These are phyloP conservation scores for Tragelaphus imberbis DNA, from an alignment of 2,113 vertebrate genomes.

Conservation along the genomic window DNA sequence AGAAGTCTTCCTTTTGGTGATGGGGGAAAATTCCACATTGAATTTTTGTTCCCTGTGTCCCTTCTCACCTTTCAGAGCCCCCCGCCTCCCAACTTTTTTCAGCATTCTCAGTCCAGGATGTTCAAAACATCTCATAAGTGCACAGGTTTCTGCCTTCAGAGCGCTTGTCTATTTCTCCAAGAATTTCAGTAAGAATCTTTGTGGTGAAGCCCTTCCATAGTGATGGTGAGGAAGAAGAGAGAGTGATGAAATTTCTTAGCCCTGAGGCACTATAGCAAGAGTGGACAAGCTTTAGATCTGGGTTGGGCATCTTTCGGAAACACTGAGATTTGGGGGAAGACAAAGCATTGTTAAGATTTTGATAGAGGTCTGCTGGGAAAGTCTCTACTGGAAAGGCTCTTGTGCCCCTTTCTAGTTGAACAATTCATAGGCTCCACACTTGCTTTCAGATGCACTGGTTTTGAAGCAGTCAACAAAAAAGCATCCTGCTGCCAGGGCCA, in stretches of 20 bases:
- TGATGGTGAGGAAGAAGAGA: neutral
- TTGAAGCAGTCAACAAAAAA: constrained; percentile 52
- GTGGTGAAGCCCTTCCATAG: neutral
- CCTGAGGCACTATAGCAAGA: neutral
- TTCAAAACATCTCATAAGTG: neutral
- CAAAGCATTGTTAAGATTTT: constrained; percentile 18
- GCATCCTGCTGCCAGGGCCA: constrained; percentile 45
- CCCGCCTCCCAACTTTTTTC: neutral
- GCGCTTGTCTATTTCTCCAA: neutral
- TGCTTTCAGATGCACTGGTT: constrained; percentile 45
- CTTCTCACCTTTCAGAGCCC: neutral
- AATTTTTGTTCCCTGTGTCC: neutral
- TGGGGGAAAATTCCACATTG: neutral
- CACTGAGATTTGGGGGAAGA: neutral
- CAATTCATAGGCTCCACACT: neutral
- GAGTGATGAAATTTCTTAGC: neutral
- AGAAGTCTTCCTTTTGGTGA: neutral
- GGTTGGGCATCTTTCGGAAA: neutral
- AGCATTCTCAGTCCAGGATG: neutral
- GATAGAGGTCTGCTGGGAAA: constrained; percentile 22
- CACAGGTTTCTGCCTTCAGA: neutral
- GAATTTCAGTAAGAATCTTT: neutral
- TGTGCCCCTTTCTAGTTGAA: constrained; percentile 41
- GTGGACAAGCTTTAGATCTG: neutral
- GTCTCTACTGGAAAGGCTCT: neutral